Base-by-base conservation (phyloP, 2,797 vertebrate species). In the Taeniopygia guttata region DNA sequence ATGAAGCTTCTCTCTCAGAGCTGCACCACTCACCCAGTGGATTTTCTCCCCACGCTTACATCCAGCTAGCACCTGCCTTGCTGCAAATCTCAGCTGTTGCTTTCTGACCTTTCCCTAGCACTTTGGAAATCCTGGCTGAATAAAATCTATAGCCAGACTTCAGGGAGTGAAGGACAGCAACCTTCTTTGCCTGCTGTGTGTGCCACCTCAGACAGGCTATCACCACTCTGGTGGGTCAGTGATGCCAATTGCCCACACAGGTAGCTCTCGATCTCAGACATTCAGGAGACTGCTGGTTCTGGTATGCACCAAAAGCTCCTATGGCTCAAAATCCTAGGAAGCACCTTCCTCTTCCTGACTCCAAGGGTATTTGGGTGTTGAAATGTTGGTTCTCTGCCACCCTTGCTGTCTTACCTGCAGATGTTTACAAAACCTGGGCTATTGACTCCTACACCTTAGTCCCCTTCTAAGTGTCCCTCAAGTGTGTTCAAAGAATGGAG, bases 301-400 rank as follows among this genome's bases (percentile, higher is more conserved):
- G 26, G 9, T 82, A 13, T 17, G 13, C 27, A 59, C 13, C 36
- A 81, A 78, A 84, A 84, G 2, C 25, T 93, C 21, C 55, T 30
- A 58, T 10, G n/a, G 22, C 26, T 70, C 30, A 42, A 87, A 48
- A 54, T 74, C 36, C 36, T 26, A 21, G 22, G 29, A 76, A 81
- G 9, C 13, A 58, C 30, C 10, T 78, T 58, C 40, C 8, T 56
- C 10, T 74, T 67, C 48, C 23, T 89, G 40, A 32, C 8, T 51
- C 26, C 30, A 63, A 13, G 11, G 7, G 16, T 62, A 18, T 54
- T 52, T 48, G 26, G 16, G 12, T 66, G 34, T n/a, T 0, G 0
- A 81, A 89, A 48, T n/a, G 2, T 30, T 55, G 19, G 11, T 62
- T 62, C 20, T 69, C 30, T 77, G n/a, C 12, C 68, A 83, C 42